These are phyloP conservation scores for Betta splendens DNA, from an alignment of 2,797 vertebrate genomes.

Conservation along the genomic window DNA sequence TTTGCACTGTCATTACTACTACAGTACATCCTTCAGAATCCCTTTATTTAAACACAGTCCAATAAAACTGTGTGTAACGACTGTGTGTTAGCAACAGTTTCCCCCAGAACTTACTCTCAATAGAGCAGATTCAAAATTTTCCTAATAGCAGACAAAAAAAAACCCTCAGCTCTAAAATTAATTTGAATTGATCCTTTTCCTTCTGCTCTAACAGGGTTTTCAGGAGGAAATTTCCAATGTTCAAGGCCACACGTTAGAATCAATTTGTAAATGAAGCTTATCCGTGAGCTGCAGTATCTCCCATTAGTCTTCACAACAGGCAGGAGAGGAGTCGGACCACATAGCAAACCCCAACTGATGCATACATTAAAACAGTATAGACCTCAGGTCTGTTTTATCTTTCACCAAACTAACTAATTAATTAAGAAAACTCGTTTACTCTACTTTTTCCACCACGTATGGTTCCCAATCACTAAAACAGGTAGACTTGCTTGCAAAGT, in stretches of 20 bases:
- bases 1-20: too few relatives aligned
- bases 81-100: conserved; percentile 17
- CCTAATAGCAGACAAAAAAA: conserved; percentile 64
- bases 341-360: conserved; percentile 3
- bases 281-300: conserved; percentile 39
- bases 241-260: conserved; percentile 58
- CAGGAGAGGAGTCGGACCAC: background rate
- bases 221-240: conserved; percentile 51
- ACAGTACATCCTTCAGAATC: conserved; percentile 27
- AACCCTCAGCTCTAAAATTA: conserved; percentile 63
- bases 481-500: too few relatives aligned
- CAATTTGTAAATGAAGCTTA: conserved; percentile 62
- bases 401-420: background rate
- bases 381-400: background rate
- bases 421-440: too few relatives aligned
- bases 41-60: conserved; percentile 25
- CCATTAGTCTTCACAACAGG: conserved; percentile 7
- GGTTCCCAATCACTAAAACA: too few relatives aligned
- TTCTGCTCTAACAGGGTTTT: conserved; percentile 27
- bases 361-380: background rate
- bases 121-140: conserved; percentile 57
- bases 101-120: conserved; percentile 25
- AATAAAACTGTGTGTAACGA: conserved; percentile 13
- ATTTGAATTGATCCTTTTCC: conserved; percentile 68
- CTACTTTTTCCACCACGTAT: too few relatives aligned